Base-by-base conservation (phyloP, 2,888 invertebrate genomes). In the Tetragnatha montana region DNA sequence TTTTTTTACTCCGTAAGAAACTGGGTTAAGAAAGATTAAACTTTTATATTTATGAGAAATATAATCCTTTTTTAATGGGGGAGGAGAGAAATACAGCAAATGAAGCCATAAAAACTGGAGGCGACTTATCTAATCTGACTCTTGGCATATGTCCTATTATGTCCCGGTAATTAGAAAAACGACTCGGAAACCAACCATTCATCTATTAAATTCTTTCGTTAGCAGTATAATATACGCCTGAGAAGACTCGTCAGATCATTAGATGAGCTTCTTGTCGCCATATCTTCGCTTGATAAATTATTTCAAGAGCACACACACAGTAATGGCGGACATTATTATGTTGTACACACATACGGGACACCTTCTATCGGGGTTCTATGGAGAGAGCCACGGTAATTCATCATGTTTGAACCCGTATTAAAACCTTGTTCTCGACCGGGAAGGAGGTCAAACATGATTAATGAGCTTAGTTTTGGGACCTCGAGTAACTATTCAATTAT, bases 221-320 rank as follows among this genome's bases (percentile, higher is more conserved):
- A 60, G 60, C 12, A 0, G 12, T 60, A 60, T 17, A 6, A 17
- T 17, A 17, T 17, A 60, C 17, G 17, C 60, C 17, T 10, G 8
- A 60, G 60, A 10, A 60, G 60, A 35, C 4, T 60, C 21, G 78
- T 21, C 12, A 51, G 21, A 17, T 60, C 78, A 78, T 78, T 78
- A 78, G 60, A 60, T 78, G 8, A 22, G 51, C 78, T 78, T 19
- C 21, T 21, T 78, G 78, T 78, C 78, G 51, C 60, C 60, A 8
- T 60, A 14, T 78, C 60, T 60, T 68, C 51, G 78, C 60, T 22
- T 51, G 78, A 78, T 78, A 78, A 51, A 51, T 60, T 60, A 60
- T 78, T 78, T 78, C 60, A 78, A 51, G 60, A 22, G 60, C 21
- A 60, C 10, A 60, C 60, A n/a, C 60, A 17, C 60, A 12, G 60